Conservation (phyloP, 2,888 invertebrate genomes). For the Cloeon dipterum region DNA sequence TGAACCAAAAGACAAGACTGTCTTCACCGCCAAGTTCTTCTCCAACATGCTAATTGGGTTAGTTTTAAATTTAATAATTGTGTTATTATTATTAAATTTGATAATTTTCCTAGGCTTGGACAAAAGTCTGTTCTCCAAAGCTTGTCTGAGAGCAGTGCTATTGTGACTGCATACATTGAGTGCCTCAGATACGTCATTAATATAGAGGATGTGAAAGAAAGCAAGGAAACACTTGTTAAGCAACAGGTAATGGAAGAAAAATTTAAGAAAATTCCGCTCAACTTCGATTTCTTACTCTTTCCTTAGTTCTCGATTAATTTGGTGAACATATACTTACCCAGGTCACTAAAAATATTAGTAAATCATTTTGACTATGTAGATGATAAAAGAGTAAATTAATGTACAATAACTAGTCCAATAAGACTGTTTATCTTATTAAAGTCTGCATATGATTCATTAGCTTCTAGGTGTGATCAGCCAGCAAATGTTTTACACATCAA, state of each 20-base stretch:
- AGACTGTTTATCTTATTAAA: no score
- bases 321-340: no score
- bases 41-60: conserved; percentile 41
- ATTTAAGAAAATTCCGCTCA: no score
- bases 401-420: no score
- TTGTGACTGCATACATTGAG: conserved; percentile 45
- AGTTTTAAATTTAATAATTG: no score
- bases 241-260: conserved; percentile 10
- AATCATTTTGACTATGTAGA: no score
- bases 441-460: no score
- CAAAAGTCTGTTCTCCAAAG: conserved; percentile 32
- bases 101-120: conserved; percentile 32
- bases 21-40: conserved; percentile 43
- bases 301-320: no score
- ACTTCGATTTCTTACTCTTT: no score
- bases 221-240: conserved; percentile 18
- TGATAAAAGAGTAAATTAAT: no score
- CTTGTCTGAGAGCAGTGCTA: conserved; percentile 39
- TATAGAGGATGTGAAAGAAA: conserved; percentile 21
- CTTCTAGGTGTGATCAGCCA: not conserved
- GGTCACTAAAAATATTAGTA: no score
- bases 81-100: no score
- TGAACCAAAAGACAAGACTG: conserved; percentile 15
- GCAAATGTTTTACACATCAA: conserved; percentile 11
- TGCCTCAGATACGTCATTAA: conserved; percentile 41